These are phyloP conservation scores for Bemisia tabaci DNA, from an alignment of 1,140 invertebrate species.

Conservation along the genomic window DNA sequence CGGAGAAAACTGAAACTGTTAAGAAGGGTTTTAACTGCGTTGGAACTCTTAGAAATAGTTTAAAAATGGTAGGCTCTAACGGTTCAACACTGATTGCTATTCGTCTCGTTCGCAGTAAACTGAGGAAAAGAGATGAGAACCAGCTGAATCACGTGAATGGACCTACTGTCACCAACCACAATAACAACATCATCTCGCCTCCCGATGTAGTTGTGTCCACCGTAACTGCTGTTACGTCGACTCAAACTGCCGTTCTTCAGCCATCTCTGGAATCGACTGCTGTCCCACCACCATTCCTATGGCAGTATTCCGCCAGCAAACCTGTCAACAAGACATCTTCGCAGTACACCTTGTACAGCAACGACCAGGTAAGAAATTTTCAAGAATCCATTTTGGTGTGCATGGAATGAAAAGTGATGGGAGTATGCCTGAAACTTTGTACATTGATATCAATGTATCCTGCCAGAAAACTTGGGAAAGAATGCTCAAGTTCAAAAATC, in stretches of 20 bases:
- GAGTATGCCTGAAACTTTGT: too few relatives aligned
- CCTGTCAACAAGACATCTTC: conserved; percentile 39
- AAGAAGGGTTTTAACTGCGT: conserved; percentile 25
- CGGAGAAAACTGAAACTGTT: conserved; percentile 17
- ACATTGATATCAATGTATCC: too few relatives aligned
- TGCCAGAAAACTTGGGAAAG: too few relatives aligned
- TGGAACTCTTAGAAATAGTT: conserved; percentile 23
- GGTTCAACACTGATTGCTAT: conserved; percentile 62
- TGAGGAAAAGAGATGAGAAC: conserved; percentile 65
- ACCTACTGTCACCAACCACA: conserved; percentile 20
- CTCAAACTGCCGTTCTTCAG: conserved; percentile 9
- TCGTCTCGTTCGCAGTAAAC: conserved; percentile 73
- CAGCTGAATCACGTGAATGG: conserved; percentile 19
- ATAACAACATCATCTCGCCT: conserved; percentile 22
- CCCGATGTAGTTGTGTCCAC: conserved; percentile 23
- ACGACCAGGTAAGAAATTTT: conserved; percentile 57
- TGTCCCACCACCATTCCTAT: conserved; percentile 47
- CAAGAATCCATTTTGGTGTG: too few relatives aligned
- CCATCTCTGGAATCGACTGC: conserved; percentile 13
- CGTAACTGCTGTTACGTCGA: conserved; percentile 14
- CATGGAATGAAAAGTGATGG: too few relatives aligned
- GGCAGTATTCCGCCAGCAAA: conserved; percentile 60
- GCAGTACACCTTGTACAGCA: conserved; percentile 57
- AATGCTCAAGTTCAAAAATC: too few relatives aligned
- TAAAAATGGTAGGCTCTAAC: conserved; percentile 59